Evolutionary conservation across 1,140 invertebrate species (phyloP).

Genomic region (Drosophila micromelanica): DNA sequence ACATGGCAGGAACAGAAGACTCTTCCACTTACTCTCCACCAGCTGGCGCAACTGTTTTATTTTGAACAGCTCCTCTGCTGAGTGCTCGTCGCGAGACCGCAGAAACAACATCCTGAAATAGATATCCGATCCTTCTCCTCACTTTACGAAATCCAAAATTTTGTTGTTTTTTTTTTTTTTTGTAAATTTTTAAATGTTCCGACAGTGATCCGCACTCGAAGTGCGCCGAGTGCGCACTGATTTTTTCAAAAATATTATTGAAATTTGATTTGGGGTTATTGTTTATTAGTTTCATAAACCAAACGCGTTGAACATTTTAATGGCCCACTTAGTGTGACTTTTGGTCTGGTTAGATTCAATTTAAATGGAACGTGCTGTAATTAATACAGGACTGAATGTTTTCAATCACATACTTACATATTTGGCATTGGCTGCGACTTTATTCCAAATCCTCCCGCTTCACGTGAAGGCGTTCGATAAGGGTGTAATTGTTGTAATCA

Average conservation of each 20-base stretch:
- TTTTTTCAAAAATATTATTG: conserved; percentile 33
- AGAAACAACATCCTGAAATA: conserved; percentile 51
- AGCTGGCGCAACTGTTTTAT: conserved; percentile 67
- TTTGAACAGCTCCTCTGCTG: conserved; percentile 58
- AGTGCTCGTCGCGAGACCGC: conserved; percentile 39
- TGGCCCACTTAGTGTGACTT: conserved; percentile 23
- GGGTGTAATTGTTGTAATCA: too few species aligned
- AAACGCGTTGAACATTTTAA: conserved; percentile 58
- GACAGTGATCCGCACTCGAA: conserved; percentile 53
- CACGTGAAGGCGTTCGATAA: too few species aligned
- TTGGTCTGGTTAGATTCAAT: conserved; percentile 5
- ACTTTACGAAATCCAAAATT: conserved; percentile 2
- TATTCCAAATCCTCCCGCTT: not conserved
- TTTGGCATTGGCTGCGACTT: not conserved
- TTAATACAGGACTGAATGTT: not conserved
- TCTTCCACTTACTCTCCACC: conserved; percentile 69
- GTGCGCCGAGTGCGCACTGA: conserved; percentile 55
- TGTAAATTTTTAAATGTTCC: conserved; percentile 24
- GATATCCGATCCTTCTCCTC: not conserved
- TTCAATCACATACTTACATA: not conserved
- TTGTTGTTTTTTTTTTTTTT: conserved; percentile 2
- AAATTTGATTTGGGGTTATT: conserved; percentile 51
- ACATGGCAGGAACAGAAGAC: not conserved
- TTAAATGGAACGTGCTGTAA: conserved; percentile 14
- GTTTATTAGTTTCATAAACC: conserved; percentile 54